Percentiles rank a stretch among this genome's conserved stretches.
Evolutionary conservation across 2,888 invertebrate species (phyloP).

Genomic region (Caenorhabditis macrosperma): DNA sequence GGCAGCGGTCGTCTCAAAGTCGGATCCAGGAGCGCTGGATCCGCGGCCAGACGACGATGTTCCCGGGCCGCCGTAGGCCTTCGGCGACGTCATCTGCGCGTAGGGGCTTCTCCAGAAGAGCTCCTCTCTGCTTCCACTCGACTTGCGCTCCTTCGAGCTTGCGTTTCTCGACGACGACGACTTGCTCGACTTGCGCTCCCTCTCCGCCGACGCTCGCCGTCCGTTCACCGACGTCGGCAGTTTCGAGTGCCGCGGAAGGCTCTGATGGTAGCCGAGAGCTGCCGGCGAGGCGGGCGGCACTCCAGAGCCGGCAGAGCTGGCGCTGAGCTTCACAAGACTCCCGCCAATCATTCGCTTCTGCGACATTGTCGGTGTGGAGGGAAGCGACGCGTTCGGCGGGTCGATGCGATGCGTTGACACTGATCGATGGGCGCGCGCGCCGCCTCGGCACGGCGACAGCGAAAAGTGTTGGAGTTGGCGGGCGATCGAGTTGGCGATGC

Average conservation of each 20-base stretch:
- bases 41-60: constrained; percentile 66
- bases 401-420: constrained; percentile 50
- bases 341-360: constrained; percentile 43
- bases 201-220: constrained; percentile 36
- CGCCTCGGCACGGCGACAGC: constrained; percentile 56
- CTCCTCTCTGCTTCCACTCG: constrained; percentile 49
- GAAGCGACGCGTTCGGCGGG: constrained; percentile 67
- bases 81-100: constrained; percentile 62
- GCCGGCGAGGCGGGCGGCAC: constrained; percentile 29
- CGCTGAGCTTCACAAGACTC: constrained; percentile 37
- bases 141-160: constrained; percentile 27
- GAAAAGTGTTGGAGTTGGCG: constrained; percentile 63
- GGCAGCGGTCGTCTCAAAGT: constrained; percentile 41
- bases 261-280: constrained; percentile 53
- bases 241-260: constrained; percentile 52
- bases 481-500: constrained; percentile 56
- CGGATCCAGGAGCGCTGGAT: constrained; percentile 57
- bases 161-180: constrained; percentile 1
- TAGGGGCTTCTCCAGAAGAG: constrained; percentile 55
- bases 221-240: constrained; percentile 38
- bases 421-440: constrained; percentile 36
- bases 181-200: constrained; percentile 39
- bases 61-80: constrained; percentile 53
- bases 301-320: not conserved
- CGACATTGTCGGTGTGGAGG: constrained; percentile 68